Evolutionary conservation across 2,888 invertebrate species (phyloP), one percentile per base, ranked within the genome.

Genomic region (Drosophila flavopinicola): DNA sequence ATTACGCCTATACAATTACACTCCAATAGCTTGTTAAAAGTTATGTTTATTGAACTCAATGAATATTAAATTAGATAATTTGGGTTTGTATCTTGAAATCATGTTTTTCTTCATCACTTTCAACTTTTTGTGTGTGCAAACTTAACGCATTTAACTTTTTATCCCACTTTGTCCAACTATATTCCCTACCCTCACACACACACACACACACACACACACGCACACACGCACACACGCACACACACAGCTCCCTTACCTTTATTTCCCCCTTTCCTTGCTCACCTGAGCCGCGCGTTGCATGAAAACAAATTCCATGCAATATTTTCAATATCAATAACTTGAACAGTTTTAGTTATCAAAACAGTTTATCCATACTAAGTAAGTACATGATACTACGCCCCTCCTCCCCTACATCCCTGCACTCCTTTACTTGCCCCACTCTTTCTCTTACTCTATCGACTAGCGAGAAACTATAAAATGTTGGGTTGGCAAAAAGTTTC

Each of bases 311-410:
- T 61, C 64, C 66, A n/a, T 60, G 45, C 63, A 71, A 80, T 80
- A 80, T 80, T 84, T 70, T 64, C 82, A 70, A 67, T 76, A 82
- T 85, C 82, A 82, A 85, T 85, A 80, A 74, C 67, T 66, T 68
- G 76, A 80, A 65, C 71, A 67, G 45, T 71, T 82, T 71, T 68
- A 78, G 78, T 76, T 82, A 85, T 78, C 78, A 76, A 57, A 76
- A 82, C 82, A 76, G 85, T 80, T 85, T 80, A 85, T 85, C 76
- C 78, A 76, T 74, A 68, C 82, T 68, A 78, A 82, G 82, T 74
- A 63, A 71, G 74, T 71, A 73, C 64, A 49, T 51, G 63, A 27
- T n/a, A 27, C 30, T 20, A 20, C 20, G 5, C 20, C 17, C 27
- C 37, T 24, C 13, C 25, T n/a, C 17, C 7, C 9, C 1, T n/a